Base-by-base conservation (phyloP, 1,140 invertebrate species). In the Cylas formicarius region DNA sequence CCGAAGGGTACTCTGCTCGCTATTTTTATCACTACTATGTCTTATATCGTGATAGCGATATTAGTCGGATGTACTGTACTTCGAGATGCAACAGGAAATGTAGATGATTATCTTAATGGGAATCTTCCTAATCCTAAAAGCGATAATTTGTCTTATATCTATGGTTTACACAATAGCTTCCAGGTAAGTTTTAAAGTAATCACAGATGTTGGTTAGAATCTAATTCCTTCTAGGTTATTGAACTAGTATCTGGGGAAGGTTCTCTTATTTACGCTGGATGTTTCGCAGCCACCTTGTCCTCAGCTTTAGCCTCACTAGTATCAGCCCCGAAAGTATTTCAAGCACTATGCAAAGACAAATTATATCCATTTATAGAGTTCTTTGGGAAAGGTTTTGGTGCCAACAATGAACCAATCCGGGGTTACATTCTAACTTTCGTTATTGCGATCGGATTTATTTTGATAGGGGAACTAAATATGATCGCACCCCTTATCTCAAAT, bases 401-500 rank as follows among this genome's bases (percentile, higher is more conserved):
- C 60, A 85, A 83, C 62, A 86, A 90, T 59, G 93, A 97, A 67
- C 94, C 94, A 0, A 77, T 93, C 17, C 74, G 90, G 38, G 92
- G 89, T 10, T 98, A 97, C 60, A 67, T 92, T 13, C 72, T 98
- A 1, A 89, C 90, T 0, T 97, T 97, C 60, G 52, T 90, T 34
- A 91, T 99, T 52, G 86, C 90, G 1, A 67, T 90, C 35, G 80
- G 70, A 42, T 96, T 92, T 64, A 86, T 93, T 62, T 70, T 86
- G 38, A 90, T 93, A 58, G 86, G 85, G 55, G 83, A 93, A 59
- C 66, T 97, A 21, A 93, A 98, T 65, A 70, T 82, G 22, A 96
- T 99, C 51, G 94, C 95, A 20, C 92, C 93, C 4, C 71, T 98
- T 36, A 97, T 99, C 50, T 97, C 93, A 14, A 98, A 98, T 65